These are phyloP conservation scores for Drosophila conformis DNA, from an alignment of 2,888 invertebrate species.

Conservation along the genomic window DNA sequence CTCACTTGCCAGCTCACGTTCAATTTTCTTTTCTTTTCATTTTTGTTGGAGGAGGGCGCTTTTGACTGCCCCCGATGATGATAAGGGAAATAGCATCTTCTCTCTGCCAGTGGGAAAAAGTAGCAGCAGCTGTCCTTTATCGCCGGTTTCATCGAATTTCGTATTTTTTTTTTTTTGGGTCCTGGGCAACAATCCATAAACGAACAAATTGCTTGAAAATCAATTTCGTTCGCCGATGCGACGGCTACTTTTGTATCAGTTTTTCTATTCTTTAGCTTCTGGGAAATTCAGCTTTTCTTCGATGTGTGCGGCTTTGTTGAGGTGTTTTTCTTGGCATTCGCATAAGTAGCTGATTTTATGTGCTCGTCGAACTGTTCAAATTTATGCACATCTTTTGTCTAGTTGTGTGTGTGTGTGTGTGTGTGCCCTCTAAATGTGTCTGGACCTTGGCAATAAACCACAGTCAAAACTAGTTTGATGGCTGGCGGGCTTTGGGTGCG, in stretches of 20 bases:
- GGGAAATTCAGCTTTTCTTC: conserved; percentile 41
- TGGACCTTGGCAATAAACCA: conserved; percentile 60
- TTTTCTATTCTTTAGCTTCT: conserved; percentile 26
- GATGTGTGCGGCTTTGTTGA: conserved; percentile 64
- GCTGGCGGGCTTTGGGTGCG: conserved; percentile 40
- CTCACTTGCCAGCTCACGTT: conserved; percentile 46
- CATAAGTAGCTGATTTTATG: conserved; percentile 69
- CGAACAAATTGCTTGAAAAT: conserved; percentile 82
- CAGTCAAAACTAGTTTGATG: conserved; percentile 57
- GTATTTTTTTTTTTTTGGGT: not conserved
- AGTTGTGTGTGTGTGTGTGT: conserved; percentile 22
- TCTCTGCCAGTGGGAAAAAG: conserved; percentile 31
- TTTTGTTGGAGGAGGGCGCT: conserved; percentile 19
- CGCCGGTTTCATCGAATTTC: conserved; percentile 40
- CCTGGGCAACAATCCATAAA: conserved; percentile 74
- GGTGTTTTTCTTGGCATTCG: conserved; percentile 63
- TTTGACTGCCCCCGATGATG: conserved; percentile 65
- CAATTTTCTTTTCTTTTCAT: conserved; percentile 34
- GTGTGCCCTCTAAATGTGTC: conserved; percentile 49
- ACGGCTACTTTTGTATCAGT: conserved; percentile 65
- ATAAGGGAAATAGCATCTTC: conserved; percentile 65
- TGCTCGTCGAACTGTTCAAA: conserved; percentile 61
- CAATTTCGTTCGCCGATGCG: conserved; percentile 70
- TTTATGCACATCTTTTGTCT: conserved; percentile 73
- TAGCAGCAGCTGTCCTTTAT: conserved; percentile 69